phyloP scores from a whole-genome alignment of 2,113 vertebrate genomes.

The Sorex fumeus region DNA sequence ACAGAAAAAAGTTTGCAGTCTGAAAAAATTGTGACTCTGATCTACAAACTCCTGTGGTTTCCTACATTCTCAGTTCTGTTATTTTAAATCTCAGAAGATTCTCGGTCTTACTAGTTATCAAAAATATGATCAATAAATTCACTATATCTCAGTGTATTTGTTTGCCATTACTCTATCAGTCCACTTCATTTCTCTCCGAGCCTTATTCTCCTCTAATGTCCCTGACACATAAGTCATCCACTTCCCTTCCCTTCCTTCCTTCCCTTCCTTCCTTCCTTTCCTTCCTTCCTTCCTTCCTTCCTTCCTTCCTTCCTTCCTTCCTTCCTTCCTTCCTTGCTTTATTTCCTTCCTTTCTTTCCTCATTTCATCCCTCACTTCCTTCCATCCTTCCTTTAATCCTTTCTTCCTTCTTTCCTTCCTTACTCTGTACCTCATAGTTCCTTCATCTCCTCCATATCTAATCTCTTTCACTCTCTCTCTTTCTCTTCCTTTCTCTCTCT shows the following conservation, averaged over 20 bases:
- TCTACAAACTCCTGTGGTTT: neutral
- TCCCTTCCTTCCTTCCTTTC: accelerated
- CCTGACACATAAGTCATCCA: neutral
- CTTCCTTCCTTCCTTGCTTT: too few species aligned
- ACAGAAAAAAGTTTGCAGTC: neutral
- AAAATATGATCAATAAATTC: constrained; percentile 8
- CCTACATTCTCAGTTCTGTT: neutral
- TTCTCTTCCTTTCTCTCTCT: neutral
- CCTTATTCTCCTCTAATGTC: neutral
- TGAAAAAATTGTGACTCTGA: neutral
- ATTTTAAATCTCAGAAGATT: neutral
- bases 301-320: too few species aligned
- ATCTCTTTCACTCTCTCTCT: neutral
- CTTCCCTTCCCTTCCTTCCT: neutral
- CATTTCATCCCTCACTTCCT: too few species aligned
- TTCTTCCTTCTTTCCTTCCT: too few species aligned
- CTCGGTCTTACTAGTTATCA: neutral
- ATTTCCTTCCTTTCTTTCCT: too few species aligned
- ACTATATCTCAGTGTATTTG: too few species aligned
- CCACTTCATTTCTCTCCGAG: neutral
- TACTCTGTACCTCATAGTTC: neutral
- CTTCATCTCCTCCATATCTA: neutral
- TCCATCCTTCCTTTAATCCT: too few species aligned
- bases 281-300: neutral
- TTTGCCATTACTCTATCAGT: neutral